Evolutionary conservation across 1,140 invertebrate genomes (phyloP).

Genomic region (Drosophila grimshawi): DNA sequence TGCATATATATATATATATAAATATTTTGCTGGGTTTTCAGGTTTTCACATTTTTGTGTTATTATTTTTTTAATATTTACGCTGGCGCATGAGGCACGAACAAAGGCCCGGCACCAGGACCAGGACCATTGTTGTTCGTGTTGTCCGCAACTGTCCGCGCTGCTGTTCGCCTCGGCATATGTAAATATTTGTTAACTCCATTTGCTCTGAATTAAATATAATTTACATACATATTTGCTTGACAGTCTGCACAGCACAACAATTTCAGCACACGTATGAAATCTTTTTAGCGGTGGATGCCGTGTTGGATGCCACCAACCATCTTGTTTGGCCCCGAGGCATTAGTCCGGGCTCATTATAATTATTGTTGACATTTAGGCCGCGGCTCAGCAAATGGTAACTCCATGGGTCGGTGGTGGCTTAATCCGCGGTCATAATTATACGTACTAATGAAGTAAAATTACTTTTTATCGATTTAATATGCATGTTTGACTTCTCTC

Average conservation of each 20-base stretch:
- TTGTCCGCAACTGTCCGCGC: neutral
- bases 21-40: constrained; percentile 48
- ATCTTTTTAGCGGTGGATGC: constrained; percentile 43
- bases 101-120: constrained; percentile 3
- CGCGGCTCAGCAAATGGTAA: constrained; percentile 27
- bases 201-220: constrained; percentile 81
- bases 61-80: constrained; percentile 42
- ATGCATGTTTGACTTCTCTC: constrained; percentile 36
- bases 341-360: constrained; percentile 62
- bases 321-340: constrained; percentile 7
- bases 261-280: constrained; percentile 35
- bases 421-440: constrained; percentile 65
- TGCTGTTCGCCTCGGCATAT: constrained; percentile 43
- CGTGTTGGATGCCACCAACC: constrained; percentile 41
- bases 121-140: neutral
- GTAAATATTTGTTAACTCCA: constrained; percentile 83
- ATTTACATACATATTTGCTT: constrained; percentile 80
- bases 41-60: constrained; percentile 10
- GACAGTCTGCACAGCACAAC: constrained; percentile 25
- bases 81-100: constrained; percentile 7
- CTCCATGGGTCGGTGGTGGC: constrained; percentile 10
- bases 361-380: constrained; percentile 77
- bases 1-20: constrained; percentile 51
- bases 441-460: constrained; percentile 73
- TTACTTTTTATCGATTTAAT: constrained; percentile 67